These are phyloP conservation scores for Lepidochrysops patricia DNA, from an alignment of 2,888 invertebrate species.

Conservation along the genomic window DNA sequence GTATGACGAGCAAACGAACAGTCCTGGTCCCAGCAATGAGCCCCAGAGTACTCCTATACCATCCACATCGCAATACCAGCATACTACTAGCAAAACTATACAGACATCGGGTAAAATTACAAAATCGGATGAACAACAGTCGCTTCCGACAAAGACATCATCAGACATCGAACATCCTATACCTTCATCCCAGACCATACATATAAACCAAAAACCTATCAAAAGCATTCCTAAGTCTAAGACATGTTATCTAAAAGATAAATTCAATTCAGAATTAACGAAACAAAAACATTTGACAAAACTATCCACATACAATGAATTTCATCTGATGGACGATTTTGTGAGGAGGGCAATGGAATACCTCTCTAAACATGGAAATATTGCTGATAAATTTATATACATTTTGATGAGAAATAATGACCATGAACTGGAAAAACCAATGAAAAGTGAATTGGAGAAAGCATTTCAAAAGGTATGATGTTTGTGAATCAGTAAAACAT, in stretches of 20 bases:
- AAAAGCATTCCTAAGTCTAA: no score
- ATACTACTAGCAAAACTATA: not conserved
- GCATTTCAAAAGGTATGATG: not conserved
- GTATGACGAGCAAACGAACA: slow-evolving; percentile 17
- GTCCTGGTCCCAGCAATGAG: slow-evolving; percentile 8
- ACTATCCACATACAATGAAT: not conserved
- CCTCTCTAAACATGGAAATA: slow-evolving; percentile 22
- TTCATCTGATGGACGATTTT: not conserved
- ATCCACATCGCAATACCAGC: not conserved
- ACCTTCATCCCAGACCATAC: no score
- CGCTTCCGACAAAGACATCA: no score
- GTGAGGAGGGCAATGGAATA: slow-evolving; percentile 27
- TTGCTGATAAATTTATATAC: not conserved
- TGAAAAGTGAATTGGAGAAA: not conserved
- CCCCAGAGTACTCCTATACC: not conserved
- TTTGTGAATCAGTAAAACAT: no score
- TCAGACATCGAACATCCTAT: no score
- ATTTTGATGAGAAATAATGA: not conserved
- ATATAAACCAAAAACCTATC: no score
- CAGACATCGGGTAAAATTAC: not conserved
- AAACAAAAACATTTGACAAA: not conserved
- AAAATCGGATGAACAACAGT: not conserved
- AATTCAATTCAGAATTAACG: not conserved
- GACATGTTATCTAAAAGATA: no score
- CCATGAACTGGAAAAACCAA: not conserved